Evolutionary conservation across 2,797 vertebrate species (phyloP).

Genomic region (Leptatherina wallacei): DNA sequence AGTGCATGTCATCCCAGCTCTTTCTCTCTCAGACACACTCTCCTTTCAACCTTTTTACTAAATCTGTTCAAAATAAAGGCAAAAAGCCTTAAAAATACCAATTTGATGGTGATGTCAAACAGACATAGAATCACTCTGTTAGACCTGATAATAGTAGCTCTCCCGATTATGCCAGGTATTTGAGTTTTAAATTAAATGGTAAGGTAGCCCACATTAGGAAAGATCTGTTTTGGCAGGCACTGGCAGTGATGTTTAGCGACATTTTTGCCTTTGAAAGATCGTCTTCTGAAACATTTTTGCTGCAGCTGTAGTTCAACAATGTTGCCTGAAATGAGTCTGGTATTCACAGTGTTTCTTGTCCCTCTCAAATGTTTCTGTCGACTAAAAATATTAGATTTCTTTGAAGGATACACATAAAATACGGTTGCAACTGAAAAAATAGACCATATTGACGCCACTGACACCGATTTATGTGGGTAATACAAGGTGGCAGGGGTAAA

Average conservation of each 20-base stretch:
- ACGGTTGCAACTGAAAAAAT: not conserved
- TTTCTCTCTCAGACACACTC: not conserved
- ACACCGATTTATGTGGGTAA: not conserved
- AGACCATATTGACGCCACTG: not conserved
- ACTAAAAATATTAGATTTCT: not conserved
- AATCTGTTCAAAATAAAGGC: not conserved
- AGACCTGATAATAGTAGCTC: not conserved
- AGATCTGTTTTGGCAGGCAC: not conserved
- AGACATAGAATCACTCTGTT: not conserved
- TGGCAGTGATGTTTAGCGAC: not conserved
- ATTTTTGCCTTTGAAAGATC: not conserved
- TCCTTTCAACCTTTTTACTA: not conserved
- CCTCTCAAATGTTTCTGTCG: not conserved
- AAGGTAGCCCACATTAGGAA: not conserved
- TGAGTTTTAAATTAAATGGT: not conserved
- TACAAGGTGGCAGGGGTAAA: not conserved
- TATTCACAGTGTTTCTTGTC: not conserved
- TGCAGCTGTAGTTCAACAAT: not conserved
- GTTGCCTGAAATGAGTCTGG: not conserved
- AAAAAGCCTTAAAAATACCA: not conserved
- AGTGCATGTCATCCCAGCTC: not conserved
- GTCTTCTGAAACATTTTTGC: not conserved
- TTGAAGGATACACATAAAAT: not conserved
- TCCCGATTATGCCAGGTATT: not conserved
- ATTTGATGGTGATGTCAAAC: not conserved